A percentile compares a stretch with the other conserved stretches of the same genome.
Evolutionary conservation across 2,888 invertebrate species (phyloP).

Genomic region (Taphrorychus bicolor): DNA sequence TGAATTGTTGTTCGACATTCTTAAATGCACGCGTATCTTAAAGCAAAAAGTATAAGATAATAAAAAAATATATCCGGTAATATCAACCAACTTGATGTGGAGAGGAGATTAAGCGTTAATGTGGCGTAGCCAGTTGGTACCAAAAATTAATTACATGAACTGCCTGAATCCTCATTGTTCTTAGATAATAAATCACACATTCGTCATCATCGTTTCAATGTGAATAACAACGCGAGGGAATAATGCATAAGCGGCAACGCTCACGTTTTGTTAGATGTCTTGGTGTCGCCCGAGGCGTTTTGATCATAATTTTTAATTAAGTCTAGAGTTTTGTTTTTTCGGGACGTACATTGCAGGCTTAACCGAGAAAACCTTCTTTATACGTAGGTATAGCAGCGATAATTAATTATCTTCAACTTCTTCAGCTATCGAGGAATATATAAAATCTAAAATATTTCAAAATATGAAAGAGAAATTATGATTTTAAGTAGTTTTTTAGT

Average conservation of each 20-base stretch:
- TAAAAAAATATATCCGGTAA: too few species aligned
- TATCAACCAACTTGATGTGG: too few species aligned
- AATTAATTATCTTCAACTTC: background rate
- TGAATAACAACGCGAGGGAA: slow-evolving; percentile 20
- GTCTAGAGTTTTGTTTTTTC: slow-evolving; percentile 15
- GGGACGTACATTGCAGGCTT: background rate
- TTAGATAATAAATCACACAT: slow-evolving; percentile 36
- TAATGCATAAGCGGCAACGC: slow-evolving; percentile 30
- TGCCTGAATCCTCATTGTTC: slow-evolving; percentile 1
- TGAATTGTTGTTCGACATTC: too few species aligned
- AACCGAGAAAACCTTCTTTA: background rate
- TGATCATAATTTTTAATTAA: slow-evolving; percentile 37
- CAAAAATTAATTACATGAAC: background rate
- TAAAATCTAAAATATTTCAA: too few species aligned
- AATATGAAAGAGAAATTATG: too few species aligned
- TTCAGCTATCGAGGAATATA: too few species aligned
- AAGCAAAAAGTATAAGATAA: too few species aligned
- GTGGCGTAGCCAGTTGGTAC: too few species aligned
- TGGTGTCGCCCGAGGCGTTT: slow-evolving; percentile 26
- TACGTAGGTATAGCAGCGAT: background rate
- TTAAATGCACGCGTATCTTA: too few species aligned
- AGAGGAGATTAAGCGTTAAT: too few species aligned
- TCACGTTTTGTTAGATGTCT: slow-evolving; percentile 32
- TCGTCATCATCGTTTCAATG: slow-evolving; percentile 31
- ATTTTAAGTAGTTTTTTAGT: too few species aligned